Percentiles rank a stretch among this genome's conserved stretches.
phyloP scores from a whole-genome alignment of 2,797 vertebrate genomes.

The Eidolon dupreanum region DNA sequence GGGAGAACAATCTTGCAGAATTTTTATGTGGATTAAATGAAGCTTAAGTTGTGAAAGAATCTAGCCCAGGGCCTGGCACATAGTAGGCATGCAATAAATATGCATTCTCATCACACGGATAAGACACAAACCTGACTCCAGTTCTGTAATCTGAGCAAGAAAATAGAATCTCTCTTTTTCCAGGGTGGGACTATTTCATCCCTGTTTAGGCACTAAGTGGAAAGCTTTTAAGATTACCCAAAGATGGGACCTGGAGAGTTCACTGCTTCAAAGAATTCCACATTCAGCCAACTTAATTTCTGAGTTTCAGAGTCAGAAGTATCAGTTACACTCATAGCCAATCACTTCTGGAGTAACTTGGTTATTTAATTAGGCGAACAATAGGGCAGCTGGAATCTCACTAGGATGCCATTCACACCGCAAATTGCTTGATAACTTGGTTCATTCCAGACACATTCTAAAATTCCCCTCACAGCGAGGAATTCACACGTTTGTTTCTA shows the following conservation, averaged over 20 bases:
- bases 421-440: neutral
- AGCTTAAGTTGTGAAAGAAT: neutral
- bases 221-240: neutral
- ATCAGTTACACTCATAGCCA: neutral
- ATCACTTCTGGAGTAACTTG: neutral
- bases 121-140: neutral
- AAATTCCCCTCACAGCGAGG: neutral
- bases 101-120: neutral
- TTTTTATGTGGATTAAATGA: neutral
- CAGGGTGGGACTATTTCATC: neutral
- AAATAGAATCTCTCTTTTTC: neutral
- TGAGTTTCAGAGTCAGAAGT: neutral
- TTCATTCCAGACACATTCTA: neutral
- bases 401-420: neutral
- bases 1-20: neutral
- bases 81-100: neutral
- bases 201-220: neutral
- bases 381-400: neutral
- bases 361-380: neutral
- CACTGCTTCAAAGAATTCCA: neutral
- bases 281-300: neutral
- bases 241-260: neutral
- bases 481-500: neutral
- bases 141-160: neutral
- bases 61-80: neutral